Conservation (phyloP, 2,113 vertebrate species). For the Pipa parva region DNA sequence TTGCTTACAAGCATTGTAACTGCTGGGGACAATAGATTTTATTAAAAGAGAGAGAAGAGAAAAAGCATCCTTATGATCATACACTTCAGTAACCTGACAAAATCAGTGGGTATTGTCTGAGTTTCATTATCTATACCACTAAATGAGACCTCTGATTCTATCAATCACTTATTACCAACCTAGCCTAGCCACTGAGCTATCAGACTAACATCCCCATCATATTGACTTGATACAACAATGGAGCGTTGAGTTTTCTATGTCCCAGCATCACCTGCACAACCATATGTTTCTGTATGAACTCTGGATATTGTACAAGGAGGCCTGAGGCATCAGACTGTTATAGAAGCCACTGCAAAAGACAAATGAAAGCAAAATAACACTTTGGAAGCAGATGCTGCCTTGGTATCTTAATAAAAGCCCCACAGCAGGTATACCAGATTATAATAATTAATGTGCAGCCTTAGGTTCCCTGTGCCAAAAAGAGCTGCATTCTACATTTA, state of each 20-base stretch:
- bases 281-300: conserved; percentile 12
- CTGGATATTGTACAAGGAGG: conserved; percentile 14
- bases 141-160: too few species aligned
- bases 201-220: too few species aligned
- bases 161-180: too few species aligned
- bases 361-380: not conserved
- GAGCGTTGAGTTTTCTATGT: conserved; percentile 1
- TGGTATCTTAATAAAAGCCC: conserved; percentile 43
- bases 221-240: not conserved
- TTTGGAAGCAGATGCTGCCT: conserved; percentile 32
- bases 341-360: not conserved
- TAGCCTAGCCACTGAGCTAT: too few species aligned
- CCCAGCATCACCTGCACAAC: conserved; percentile 4
- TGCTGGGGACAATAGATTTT: too few species aligned
- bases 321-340: conserved; percentile 2
- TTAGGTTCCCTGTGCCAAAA: not conserved
- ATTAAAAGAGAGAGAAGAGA: not conserved
- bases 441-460: conserved; percentile 41
- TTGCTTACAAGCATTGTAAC: too few species aligned
- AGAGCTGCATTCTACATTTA: not conserved
- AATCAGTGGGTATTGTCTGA: too few species aligned
- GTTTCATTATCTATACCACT: too few species aligned
- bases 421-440: conserved; percentile 46
- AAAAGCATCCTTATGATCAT: not conserved
- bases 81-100: too few species aligned